Evolutionary conservation across 64 coral and sea anemone species (phyloP), one percentile per base, ranked within the genome.

Genomic region (Dendronephthya gigantea): DNA sequence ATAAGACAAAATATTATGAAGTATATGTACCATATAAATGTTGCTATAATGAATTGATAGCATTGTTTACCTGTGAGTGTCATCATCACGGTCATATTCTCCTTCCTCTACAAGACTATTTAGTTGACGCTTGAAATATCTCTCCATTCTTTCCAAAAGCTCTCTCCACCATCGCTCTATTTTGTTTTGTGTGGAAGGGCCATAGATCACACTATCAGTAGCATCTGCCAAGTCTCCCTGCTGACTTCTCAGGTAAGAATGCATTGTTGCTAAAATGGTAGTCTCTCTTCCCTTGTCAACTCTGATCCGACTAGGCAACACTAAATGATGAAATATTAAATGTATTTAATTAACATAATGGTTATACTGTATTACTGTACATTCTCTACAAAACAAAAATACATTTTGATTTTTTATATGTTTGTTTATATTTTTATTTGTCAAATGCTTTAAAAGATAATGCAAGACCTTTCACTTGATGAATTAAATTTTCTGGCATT

Each of bases 141-240:
- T 76, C 35, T 76, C 69, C 69, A 76, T 76, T 34, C 69, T 76
- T 76, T 32, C 66, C 66, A 70, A 32, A 9, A 70, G 30, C 35
- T 76, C 69, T 16, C 69, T 32, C 69, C 69, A 76, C 69, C 69
- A 76, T 13, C 69, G 28, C 16, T 76, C 69, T 35, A 76, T 76
- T 30, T 76, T 76, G n/a, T 76, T 76, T 76, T 76, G 69, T 32
- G 69, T 76, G 28, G 69, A 76, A 35, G 69, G 69, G 35, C 69
- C 69, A 76, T 35, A 76, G 7, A 76, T 34, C 35, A 76, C 69
- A 76, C 69, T 34, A 31, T 76, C 69, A 34, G 2, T 37, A 3
- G 29, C 69, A 76, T 76, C 35, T 37, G 2, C 69, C 7, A 76
- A 31, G 35, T 76, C 69, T 34, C 69, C 31, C 2, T 76, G 69